Percentiles rank a stretch among this genome's conserved stretches.
Conservation (phyloP, 2,113 vertebrate species). For the Strix uralensis region DNA sequence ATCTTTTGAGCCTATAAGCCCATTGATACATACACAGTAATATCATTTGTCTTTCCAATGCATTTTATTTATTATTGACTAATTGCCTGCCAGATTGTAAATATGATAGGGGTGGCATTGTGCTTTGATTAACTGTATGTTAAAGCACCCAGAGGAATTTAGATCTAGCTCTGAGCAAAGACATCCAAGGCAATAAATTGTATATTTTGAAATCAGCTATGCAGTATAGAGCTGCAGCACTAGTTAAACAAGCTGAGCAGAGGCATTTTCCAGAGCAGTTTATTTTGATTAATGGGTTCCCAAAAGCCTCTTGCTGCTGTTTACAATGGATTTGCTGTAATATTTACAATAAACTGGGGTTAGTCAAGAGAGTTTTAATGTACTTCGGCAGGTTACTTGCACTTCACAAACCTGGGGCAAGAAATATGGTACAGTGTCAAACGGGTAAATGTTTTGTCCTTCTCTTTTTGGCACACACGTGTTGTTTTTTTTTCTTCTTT, state of each 20-base stretch:
- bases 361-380: constrained; percentile 66
- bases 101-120: constrained; percentile 70
- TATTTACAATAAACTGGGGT: constrained; percentile 80
- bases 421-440: not conserved
- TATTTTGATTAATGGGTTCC: constrained; percentile 85
- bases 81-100: constrained; percentile 79
- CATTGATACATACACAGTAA: constrained; percentile 62
- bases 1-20: constrained; percentile 68
- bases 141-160: constrained; percentile 65
- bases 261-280: constrained; percentile 72
- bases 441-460: not conserved
- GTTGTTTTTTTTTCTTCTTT: not conserved
- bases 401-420: not conserved
- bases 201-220: constrained; percentile 72
- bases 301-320: constrained; percentile 79
- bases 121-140: constrained; percentile 73
- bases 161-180: constrained; percentile 60
- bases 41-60: constrained; percentile 62
- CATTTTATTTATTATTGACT: constrained; percentile 73
- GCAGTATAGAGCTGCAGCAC: constrained; percentile 51
- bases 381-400: constrained; percentile 49
- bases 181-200: constrained; percentile 76
- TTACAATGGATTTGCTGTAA: constrained; percentile 81
- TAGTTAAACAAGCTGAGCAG: constrained; percentile 78
- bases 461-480: not conserved